Evolutionary conservation across 1,140 invertebrate species (phyloP), one percentile per base, ranked within the genome.

Genomic region (Calliopsis andreniformis): DNA sequence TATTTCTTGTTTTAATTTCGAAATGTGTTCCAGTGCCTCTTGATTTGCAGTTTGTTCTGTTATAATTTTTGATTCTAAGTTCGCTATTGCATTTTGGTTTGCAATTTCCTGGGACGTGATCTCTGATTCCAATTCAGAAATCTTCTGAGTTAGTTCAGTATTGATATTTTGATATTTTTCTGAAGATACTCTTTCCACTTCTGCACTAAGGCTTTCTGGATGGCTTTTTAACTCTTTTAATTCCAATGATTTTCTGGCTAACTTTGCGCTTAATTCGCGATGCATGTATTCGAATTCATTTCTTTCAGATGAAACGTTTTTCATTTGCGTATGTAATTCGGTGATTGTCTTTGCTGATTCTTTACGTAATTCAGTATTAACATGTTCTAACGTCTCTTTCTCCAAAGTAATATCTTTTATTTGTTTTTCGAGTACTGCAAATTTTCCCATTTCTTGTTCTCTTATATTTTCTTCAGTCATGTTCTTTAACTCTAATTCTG

Each of bases 301-400:
- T 61, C 25, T 82, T 16, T 75, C 47, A 0, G 32, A 45, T n/a
- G n/a, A n/a, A n/a, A n/a, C n/a, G n/a, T n/a, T n/a, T n/a, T n/a
- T n/a, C n/a, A n/a, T n/a, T n/a, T 73, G 63, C 10, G 68, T 71
- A 12, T 71, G 35, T 45, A 78, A 32, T 35, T 80, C 43, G n/a
- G 30, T 35, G 1, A 68, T 39, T 2, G 47, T 61, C 16, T 78
- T 68, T 8, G 59, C 28, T 0, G 59, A 64, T 18, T 72, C 43
- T 3, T 23, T n/a, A 14, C 25, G 35, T 23, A 85, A 63, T 20
- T 79, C 69, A 28, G 18, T 3, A 18, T 32, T 55, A 28, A 71
- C 43, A 32, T 67, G 53, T 35, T 82, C 64, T n/a, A 81, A 78
- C 23, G 25, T 67, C 49, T 73, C 51, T 16, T 77, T 83, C 8